Conservation (phyloP, 2,888 invertebrate genomes). For the Cactoblastis cactorum region DNA sequence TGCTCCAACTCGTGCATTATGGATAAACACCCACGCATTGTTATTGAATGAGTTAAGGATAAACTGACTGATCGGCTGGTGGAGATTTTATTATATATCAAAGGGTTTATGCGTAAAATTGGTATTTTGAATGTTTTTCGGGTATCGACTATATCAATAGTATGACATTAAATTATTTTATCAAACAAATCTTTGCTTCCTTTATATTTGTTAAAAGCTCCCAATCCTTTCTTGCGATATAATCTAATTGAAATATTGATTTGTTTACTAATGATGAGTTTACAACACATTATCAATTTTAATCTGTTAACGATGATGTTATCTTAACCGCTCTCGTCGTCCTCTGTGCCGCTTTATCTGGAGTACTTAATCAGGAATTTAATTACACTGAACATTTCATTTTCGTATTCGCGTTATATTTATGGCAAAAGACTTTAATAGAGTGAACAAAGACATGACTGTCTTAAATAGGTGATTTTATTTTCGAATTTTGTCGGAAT, state of each 20-base stretch:
- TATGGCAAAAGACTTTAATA: background rate
- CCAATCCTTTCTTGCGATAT: too few species aligned
- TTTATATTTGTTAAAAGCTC: too few species aligned
- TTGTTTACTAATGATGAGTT: background rate
- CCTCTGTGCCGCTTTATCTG: background rate
- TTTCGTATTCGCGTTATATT: background rate
- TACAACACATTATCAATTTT: background rate
- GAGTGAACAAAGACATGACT: too few species aligned
- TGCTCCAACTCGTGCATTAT: slow-evolving; percentile 60
- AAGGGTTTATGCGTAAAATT: background rate
- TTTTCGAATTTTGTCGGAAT: too few species aligned
- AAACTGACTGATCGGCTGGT: slow-evolving; percentile 7
- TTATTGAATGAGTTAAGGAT: slow-evolving; percentile 39
- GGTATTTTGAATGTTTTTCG: background rate
- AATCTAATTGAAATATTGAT: background rate
- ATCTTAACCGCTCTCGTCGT: background rate
- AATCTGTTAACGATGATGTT: background rate
- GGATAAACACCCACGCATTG: slow-evolving; percentile 66
- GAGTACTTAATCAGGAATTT: slow-evolving; percentile 1
- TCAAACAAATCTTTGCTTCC: too few species aligned
- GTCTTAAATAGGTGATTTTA: too few species aligned
- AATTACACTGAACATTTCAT: background rate
- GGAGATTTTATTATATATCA: background rate
- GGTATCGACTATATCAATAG: too few species aligned
- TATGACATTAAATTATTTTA: too few species aligned